phyloP scores from a whole-genome alignment of 2,888 invertebrate species.

The Agrenia bidenticulata region DNA sequence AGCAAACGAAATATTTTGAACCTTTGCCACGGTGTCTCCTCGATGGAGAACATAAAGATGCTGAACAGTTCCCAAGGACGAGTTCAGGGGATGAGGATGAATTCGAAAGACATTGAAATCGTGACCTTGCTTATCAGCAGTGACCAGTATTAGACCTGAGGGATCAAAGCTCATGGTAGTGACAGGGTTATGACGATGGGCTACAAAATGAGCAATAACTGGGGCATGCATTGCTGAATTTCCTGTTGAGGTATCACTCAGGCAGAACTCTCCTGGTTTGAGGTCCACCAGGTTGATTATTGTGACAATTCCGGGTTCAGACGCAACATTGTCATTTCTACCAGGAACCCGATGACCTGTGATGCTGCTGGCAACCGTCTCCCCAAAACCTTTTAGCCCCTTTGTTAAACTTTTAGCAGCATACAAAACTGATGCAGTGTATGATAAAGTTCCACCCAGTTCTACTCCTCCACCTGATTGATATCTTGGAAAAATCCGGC shows the following conservation, averaged over 20 bases:
- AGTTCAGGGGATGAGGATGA: constrained; percentile 86
- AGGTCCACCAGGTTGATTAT: constrained; percentile 67
- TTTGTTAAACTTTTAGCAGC: constrained; percentile 92
- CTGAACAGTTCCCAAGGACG: constrained; percentile 83
- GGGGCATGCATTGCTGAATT: constrained; percentile 30
- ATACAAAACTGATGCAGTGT: constrained; percentile 87
- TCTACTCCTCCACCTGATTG: constrained; percentile 68
- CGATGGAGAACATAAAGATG: constrained; percentile 70
- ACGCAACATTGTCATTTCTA: constrained; percentile 59
- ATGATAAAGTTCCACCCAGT: constrained; percentile 74
- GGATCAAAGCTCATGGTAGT: constrained; percentile 88
- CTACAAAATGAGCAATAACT: constrained; percentile 80
- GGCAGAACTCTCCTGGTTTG: constrained; percentile 46
- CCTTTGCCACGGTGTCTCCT: constrained; percentile 96
- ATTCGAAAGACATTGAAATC: constrained; percentile 95
- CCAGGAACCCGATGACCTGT: constrained; percentile 62
- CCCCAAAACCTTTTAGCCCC: constrained; percentile 83
- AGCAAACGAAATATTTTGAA: constrained; percentile 89
- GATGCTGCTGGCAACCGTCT: constrained; percentile 86
- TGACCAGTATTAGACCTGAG: constrained; percentile 83
- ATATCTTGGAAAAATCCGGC: constrained; percentile 74
- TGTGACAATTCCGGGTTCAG: constrained; percentile 84
- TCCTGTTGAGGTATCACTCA: constrained; percentile 51
- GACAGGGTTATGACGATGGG: constrained; percentile 78
- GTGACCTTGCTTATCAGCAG: constrained; percentile 88